Evolutionary conservation across 2,113 vertebrate genomes (phyloP).

Genomic region (Platanista minor): DNA sequence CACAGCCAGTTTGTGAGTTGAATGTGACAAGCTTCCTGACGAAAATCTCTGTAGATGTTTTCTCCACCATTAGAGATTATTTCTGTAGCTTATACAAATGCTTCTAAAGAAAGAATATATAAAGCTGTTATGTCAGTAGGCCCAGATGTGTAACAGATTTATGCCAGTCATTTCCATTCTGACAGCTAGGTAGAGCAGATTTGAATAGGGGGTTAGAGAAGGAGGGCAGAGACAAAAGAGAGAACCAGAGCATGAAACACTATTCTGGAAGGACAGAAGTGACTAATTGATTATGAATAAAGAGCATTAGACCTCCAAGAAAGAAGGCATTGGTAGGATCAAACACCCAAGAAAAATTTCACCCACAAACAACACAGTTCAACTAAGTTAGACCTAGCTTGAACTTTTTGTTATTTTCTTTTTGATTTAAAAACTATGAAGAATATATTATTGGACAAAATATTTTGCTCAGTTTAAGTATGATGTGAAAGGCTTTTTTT

Average conservation of each 20-base stretch:
- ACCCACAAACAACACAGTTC: not conserved
- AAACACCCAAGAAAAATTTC: not conserved
- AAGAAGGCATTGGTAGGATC: not conserved
- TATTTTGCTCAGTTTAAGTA: not conserved
- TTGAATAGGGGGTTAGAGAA: too few relatives aligned
- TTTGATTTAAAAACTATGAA: not conserved
- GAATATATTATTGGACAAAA: not conserved
- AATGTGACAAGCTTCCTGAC: not conserved
- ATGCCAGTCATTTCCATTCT: not conserved
- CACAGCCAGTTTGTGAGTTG: not conserved
- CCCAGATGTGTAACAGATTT: not conserved
- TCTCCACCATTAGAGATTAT: not conserved
- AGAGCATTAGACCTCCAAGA: not conserved
- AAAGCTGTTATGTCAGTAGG: not conserved
- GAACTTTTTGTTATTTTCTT: not conserved
- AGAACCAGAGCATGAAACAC: not conserved
- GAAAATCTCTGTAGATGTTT: not conserved
- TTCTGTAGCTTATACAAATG: not conserved
- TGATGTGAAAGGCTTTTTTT: not conserved
- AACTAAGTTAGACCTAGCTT: not conserved
- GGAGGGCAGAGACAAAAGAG: too few relatives aligned
- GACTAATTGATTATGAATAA: not conserved
- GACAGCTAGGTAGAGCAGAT: not conserved
- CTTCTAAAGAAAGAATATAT: not conserved
- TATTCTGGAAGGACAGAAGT: not conserved